Evolutionary conservation across 2,113 vertebrate genomes (phyloP).

Genomic region (Nanorana parkeri): DNA sequence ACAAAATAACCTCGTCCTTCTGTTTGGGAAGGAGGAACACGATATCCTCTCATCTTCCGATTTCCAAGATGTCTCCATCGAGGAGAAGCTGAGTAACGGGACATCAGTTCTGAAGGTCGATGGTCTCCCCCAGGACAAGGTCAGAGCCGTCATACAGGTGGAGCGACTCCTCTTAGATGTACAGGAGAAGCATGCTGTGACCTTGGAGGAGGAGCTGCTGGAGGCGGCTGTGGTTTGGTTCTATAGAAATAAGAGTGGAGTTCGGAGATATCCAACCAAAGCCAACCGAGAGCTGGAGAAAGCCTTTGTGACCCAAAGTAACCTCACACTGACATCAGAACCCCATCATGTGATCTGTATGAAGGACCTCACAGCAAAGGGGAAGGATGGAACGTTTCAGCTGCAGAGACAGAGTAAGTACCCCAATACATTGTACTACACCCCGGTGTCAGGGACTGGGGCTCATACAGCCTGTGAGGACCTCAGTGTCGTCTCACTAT

Average conservation of each 20-base stretch:
- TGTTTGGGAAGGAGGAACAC: conserved; percentile 71
- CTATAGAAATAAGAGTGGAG: background rate
- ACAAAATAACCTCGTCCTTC: conserved; percentile 77
- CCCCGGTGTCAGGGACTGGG: background rate
- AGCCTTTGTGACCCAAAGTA: conserved; percentile 15
- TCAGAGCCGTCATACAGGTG: conserved; percentile 62
- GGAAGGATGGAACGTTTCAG: background rate
- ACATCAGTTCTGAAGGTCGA: conserved; percentile 67
- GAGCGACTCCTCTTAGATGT: conserved; percentile 77
- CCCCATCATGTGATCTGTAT: conserved; percentile 8
- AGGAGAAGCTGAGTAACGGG: conserved; percentile 67
- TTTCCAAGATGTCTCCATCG: conserved; percentile 54
- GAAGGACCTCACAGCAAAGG: accelerated
- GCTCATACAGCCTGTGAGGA: no score
- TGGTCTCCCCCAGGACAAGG: conserved; percentile 59
- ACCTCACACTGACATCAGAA: background rate
- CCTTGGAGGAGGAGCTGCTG: conserved; percentile 63
- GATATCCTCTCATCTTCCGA: conserved; percentile 61
- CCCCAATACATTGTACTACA: background rate
- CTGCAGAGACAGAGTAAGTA: conserved; percentile 60
- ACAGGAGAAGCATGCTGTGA: conserved; percentile 66
- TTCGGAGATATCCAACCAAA: conserved; percentile 9
- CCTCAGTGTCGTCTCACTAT: no score
- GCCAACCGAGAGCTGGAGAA: conserved; percentile 57
- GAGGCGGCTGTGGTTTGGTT: conserved; percentile 65